phyloP scores from a whole-genome alignment of 2,113 vertebrate genomes.

The Oncorhynchus gorbuscha region DNA sequence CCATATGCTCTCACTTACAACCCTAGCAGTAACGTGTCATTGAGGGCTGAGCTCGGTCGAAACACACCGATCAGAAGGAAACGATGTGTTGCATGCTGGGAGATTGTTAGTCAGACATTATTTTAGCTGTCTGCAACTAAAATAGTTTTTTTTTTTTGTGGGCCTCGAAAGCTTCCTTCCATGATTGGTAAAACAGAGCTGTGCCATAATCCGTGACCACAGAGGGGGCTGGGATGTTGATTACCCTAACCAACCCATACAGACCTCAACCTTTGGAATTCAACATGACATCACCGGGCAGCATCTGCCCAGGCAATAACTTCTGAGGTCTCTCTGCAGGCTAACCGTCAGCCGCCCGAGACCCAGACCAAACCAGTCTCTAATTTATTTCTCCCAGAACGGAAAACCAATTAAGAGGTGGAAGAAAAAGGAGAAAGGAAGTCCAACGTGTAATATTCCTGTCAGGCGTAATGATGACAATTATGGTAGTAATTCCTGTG shows the following conservation, averaged over 20 bases:
- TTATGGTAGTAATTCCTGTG: slow-evolving; percentile 29
- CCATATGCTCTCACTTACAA: slow-evolving; percentile 5
- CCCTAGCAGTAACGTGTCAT: too few relatives aligned
- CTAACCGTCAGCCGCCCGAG: slow-evolving; percentile 15
- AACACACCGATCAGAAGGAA: slow-evolving; percentile 21
- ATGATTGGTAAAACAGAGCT: slow-evolving; percentile 52
- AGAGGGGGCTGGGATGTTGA: slow-evolving; percentile 30
- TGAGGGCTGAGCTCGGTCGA: not conserved
- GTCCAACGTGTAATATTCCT: not conserved
- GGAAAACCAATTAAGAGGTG: slow-evolving; percentile 29
- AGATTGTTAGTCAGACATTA: slow-evolving; percentile 30
- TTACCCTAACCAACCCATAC: slow-evolving; percentile 49
- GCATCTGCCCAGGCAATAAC: slow-evolving; percentile 49
- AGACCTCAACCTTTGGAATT: slow-evolving; percentile 41
- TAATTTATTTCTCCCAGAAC: slow-evolving; percentile 34
- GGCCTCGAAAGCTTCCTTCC: not conserved
- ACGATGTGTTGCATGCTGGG: not conserved
- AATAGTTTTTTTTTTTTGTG: slow-evolving; percentile 1
- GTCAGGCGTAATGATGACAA: slow-evolving; percentile 2
- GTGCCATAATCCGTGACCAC: slow-evolving; percentile 30
- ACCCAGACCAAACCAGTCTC: slow-evolving; percentile 9
- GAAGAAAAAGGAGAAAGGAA: not conserved
- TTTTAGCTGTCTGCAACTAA: slow-evolving; percentile 38
- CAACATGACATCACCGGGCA: slow-evolving; percentile 61
- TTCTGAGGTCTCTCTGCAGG: slow-evolving; percentile 22